Conservation (phyloP, 2,888 invertebrate genomes). For the Notocelia uddmanniana region DNA sequence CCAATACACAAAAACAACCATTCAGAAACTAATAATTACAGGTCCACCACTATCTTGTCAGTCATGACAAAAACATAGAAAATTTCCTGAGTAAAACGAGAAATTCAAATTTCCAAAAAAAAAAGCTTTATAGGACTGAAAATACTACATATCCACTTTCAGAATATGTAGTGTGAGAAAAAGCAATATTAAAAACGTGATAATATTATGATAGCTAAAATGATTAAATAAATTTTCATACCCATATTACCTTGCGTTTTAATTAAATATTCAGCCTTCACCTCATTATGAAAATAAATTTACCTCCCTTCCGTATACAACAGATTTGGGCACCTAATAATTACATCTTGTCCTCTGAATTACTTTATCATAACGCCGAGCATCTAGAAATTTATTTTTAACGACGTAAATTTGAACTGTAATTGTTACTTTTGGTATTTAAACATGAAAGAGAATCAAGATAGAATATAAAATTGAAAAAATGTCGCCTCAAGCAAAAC, state of each 20-base stretch:
- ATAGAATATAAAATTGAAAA: neutral
- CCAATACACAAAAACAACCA: no score
- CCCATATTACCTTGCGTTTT: slow-evolving; percentile 9
- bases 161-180: no score
- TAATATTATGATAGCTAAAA: no score
- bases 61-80: no score
- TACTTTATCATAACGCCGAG: slow-evolving; percentile 5
- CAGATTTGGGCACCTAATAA: slow-evolving; percentile 22
- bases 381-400: neutral
- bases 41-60: no score
- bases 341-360: slow-evolving; percentile 3
- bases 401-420: neutral
- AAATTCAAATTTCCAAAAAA: no score
- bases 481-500: neutral
- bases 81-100: no score
- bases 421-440: neutral
- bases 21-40: no score
- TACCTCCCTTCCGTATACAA: slow-evolving; percentile 21
- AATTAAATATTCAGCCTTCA: slow-evolving; percentile 25
- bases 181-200: no score
- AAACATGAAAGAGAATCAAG: neutral
- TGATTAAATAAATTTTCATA: neutral
- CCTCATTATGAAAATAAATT: slow-evolving; percentile 35
- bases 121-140: no score
- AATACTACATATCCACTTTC: no score